Evolutionary conservation across 2,888 invertebrate genomes (phyloP), one percentile per base, ranked within the genome.

Genomic region (Drosophila histrio): DNA sequence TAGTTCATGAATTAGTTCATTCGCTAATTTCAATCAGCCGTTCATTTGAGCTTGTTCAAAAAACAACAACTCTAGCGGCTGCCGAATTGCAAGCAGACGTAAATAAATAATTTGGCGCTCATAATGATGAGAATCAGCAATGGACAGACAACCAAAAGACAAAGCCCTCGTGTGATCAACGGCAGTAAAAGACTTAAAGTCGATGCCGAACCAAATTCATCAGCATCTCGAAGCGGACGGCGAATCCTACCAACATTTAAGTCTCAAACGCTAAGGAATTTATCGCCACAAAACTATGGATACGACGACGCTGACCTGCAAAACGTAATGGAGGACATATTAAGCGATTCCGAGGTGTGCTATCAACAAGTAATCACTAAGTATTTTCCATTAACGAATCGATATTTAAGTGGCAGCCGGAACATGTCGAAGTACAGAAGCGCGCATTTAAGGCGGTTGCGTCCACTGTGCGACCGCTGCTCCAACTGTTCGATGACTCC

Each of bases 121-220:
- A 26, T 6, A 52, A 71, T 74, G 71, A 71, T 74, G 71, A 47
- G 28, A 26, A 24, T 39, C 9, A 50, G 0, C 7, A 53, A 58
- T 38, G 49, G 21, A 5, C 39, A 19, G 0, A 3, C 3, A 1
- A 6, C 5, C 1, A 1, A 3, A n/a, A n/a, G n/a, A 3, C 43
- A 49, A 36, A 17, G 28, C 6, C 30, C 47, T 54, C 52, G 53
- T 0, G 22, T 30, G 0, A 32, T 50, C 1, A 50, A 41, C 22
- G 13, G 1, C 24, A 63, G 15, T 6, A 69, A 17, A 7, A 52
- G 38, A 36, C 7, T 30, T 2, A 39, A 53, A 9, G 9, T 34
- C 2, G 15, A 21, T 1, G 22, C 11, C 19, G 44, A 38, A 9
- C 6, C 9, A 5, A 24, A 9, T 3, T 21, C 24, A 19, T 1